Evolutionary conservation across 2,113 vertebrate genomes (phyloP).

Genomic region (Elephantulus edwardii): DNA sequence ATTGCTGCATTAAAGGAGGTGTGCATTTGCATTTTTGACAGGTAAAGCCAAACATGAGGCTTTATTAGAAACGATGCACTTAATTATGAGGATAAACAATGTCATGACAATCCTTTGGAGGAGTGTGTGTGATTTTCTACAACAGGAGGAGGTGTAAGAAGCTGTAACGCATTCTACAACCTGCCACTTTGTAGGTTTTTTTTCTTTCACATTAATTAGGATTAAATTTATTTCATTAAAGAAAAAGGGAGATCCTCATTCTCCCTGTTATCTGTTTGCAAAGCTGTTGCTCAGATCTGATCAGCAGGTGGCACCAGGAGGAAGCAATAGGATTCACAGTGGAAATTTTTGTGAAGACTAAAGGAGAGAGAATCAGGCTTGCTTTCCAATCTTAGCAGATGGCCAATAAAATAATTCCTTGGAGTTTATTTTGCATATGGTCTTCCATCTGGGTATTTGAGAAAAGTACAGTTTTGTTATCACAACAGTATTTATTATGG

Average conservation of each 20-base stretch:
- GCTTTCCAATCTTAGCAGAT: slow-evolving; percentile 84
- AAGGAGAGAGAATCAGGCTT: slow-evolving; percentile 16
- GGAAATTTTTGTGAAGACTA: background rate
- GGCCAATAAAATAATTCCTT: slow-evolving; percentile 82
- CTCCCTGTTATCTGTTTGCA: background rate
- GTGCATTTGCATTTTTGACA: background rate
- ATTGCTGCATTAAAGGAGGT: background rate
- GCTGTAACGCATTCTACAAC: background rate
- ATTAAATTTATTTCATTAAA: background rate
- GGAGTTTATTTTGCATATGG: slow-evolving; percentile 85
- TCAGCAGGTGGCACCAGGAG: slow-evolving; percentile 81
- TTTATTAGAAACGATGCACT: background rate
- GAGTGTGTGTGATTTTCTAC: background rate
- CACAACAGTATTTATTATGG: slow-evolving; percentile 85
- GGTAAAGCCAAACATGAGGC: background rate
- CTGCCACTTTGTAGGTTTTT: background rate
- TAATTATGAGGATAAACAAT: background rate
- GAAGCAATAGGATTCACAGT: slow-evolving; percentile 50
- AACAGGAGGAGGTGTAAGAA: background rate
- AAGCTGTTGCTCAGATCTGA: background rate
- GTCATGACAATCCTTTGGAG: background rate
- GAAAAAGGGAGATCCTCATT: background rate
- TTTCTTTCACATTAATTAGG: background rate
- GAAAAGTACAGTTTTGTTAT: slow-evolving; percentile 85
- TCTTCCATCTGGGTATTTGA: slow-evolving; percentile 87